These are phyloP conservation scores for Typhlomys cinereus DNA, from an alignment of 2,113 vertebrate genomes.

Conservation along the genomic window DNA sequence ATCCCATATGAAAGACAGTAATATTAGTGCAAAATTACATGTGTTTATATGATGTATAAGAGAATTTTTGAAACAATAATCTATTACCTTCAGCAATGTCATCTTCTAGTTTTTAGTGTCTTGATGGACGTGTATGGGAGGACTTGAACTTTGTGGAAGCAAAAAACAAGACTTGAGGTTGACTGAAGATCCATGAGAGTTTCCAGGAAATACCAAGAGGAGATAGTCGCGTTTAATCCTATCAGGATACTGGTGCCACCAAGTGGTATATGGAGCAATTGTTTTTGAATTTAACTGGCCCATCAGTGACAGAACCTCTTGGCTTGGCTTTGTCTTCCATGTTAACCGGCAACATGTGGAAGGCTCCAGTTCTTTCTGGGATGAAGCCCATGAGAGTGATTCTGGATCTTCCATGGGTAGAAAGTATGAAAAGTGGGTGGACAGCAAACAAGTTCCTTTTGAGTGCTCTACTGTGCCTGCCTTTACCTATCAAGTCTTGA, in stretches of 20 bases:
- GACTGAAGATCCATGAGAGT: not conserved
- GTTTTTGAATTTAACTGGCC: conserved; percentile 55
- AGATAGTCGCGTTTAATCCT: not conserved
- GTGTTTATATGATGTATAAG: not conserved
- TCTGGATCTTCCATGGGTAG: not conserved
- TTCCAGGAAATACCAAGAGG: not conserved
- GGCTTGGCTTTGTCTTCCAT: not conserved
- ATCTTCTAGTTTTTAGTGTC: not conserved
- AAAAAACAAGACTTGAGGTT: not conserved
- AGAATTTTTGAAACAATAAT: conserved; percentile 18
- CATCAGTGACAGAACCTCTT: not conserved
- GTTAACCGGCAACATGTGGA: not conserved
- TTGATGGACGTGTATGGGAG: not conserved
- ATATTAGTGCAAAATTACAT: not conserved
- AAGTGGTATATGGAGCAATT: conserved; percentile 66
- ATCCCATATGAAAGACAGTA: not conserved
- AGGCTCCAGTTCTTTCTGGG: not conserved
- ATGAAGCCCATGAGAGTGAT: not conserved
- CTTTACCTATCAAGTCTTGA: not conserved
- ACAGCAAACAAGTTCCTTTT: not conserved
- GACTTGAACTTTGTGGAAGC: not conserved
- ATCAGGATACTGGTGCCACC: conserved; percentile 70
- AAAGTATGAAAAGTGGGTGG: not conserved
- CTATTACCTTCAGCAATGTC: not conserved
- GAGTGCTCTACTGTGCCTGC: not conserved